Base-by-base conservation (phyloP, 53 echinoderm and acorn worm genomes). In the Hippasteria phrygiana region DNA sequence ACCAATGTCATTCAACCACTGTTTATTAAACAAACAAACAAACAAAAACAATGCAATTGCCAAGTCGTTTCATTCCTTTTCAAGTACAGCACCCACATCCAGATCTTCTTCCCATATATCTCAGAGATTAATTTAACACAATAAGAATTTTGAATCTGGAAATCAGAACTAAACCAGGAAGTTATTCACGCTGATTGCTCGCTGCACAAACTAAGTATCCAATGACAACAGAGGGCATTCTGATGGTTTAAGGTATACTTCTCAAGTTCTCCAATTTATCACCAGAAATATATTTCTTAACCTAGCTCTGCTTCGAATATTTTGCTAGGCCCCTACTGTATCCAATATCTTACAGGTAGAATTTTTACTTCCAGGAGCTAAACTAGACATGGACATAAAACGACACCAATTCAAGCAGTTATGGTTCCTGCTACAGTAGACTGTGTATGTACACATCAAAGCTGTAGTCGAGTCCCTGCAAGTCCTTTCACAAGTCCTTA, bases 61-160 rank as follows among this genome's bases (percentile, higher is more conserved):
- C 32, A 9, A 2, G 32, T 67, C 4, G 24, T 81, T 81, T 65
- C 26, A 45, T n/a, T 46, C 36, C 81, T 46, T 63, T 81, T 81
- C 81, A 81, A 45, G 83, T 33, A n/a, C 69, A 45, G 16, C 48
- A 50, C 83, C 67, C 83, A 69, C 29, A 83, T 69, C 74, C 41
- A 34, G 67, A 83, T 67, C 47, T 43, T 37, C 13, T 83, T 83
- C 41, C 67, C 36, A 26, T 16, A 37, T n/a, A 43, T 66, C 28
- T 66, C 69, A 7, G 22, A 24, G 48, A 20, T 11, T 10, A 74
- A 46, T 9, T n/a, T 28, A 6, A 74, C 31, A 80, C 14, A 55
- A 54, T n/a, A 80, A 59, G 11, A 55, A 59, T n/a, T 40, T 37
- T 31, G 29, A 45, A 40, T 43, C 66, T 45, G 32, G 66, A 46